phyloP scores from a whole-genome alignment of 2,888 invertebrate genomes.

The Trimorus sp. region DNA sequence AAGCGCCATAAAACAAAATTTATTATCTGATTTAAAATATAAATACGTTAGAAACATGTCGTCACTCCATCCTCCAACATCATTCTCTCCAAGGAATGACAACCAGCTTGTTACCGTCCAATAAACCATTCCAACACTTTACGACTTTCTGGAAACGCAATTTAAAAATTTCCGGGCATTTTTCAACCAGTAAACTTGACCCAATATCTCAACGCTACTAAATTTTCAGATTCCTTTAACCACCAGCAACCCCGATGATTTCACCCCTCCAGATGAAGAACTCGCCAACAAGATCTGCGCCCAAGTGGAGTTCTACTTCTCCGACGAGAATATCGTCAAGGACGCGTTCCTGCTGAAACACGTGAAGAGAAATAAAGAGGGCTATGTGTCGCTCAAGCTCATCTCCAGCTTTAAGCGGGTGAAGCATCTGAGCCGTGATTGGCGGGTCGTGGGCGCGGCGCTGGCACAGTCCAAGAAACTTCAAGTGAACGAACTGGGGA shows the following conservation, averaged over 20 bases:
- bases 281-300: conserved; percentile 89
- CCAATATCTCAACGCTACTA: too few species aligned
- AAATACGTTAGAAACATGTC: conserved; percentile 8
- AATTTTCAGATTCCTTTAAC: too few species aligned
- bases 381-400: conserved; percentile 96
- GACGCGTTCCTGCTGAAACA: conserved; percentile 98
- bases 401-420: conserved; percentile 98
- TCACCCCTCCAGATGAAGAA: conserved; percentile 87
- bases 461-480: conserved; percentile 89
- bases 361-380: conserved; percentile 96
- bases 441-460: conserved; percentile 95
- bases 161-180: too few species aligned
- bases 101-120: too few species aligned
- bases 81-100: not conserved
- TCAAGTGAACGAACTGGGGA: conserved; percentile 94
- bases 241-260: conserved; percentile 66
- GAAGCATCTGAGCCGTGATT: conserved; percentile 96
- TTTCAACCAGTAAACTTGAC: too few species aligned
- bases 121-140: not conserved
- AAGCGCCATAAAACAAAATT: conserved; percentile 25
- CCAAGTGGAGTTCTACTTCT: conserved; percentile 98
- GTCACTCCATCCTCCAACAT: too few species aligned
- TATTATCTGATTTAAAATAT: conserved; percentile 31
- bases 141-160: not conserved
- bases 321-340: conserved; percentile 96